A percentile compares a stretch with the other conserved stretches of the same genome.
Evolutionary conservation across 1,140 invertebrate genomes (phyloP).

Genomic region (Lucilia sericata): DNA sequence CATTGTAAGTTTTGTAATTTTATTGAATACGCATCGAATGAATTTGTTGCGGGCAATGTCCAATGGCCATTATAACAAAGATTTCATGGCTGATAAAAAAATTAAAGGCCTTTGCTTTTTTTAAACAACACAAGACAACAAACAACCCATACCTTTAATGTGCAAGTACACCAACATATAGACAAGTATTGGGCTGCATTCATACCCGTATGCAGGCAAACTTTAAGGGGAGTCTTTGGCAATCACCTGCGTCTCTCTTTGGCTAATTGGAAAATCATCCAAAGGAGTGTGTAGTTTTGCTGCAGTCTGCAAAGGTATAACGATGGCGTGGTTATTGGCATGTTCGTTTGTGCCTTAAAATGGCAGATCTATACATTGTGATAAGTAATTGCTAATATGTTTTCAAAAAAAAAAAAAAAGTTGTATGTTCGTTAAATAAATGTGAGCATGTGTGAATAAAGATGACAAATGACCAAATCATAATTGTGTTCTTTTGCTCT

Average conservation of each 20-base stretch:
- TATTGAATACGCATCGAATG: constrained; percentile 47
- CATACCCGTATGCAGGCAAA: background rate
- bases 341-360: background rate
- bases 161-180: background rate
- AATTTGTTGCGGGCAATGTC: constrained; percentile 44
- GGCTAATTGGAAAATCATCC: constrained; percentile 38
- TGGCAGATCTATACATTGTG: constrained; percentile 29
- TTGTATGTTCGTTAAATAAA: background rate
- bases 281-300: background rate
- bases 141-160: background rate
- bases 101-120: constrained; percentile 40
- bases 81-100: constrained; percentile 45
- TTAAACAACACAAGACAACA: background rate
- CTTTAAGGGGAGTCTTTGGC: constrained; percentile 34
- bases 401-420: constrained; percentile 25
- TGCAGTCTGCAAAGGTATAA: background rate
- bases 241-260: constrained; percentile 33
- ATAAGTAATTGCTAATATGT: constrained; percentile 44
- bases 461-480: constrained; percentile 39
- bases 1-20: constrained; percentile 49
- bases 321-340: background rate
- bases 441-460: background rate
- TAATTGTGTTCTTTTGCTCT: constrained; percentile 24
- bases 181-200: background rate
- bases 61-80: constrained; percentile 41